Base-by-base conservation (phyloP, 2,797 vertebrate species). In the Eulemur rubriventer region DNA sequence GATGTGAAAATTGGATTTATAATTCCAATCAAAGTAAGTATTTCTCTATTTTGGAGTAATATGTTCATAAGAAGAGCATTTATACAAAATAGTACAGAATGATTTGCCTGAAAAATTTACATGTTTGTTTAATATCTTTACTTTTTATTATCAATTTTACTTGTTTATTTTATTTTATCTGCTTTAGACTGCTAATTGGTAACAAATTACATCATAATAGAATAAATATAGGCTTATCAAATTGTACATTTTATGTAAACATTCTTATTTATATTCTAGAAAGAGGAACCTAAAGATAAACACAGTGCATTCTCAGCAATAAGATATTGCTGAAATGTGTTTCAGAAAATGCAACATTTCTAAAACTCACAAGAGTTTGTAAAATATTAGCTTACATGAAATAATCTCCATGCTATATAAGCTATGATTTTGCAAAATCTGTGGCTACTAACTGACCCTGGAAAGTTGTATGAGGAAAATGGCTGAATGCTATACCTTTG, bases 151-250 rank as follows among this genome's bases (percentile, higher is more conserved):
- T 57, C 48, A 79, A 41, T 22, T 52, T 38, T 82, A 79, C 89
- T 94, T 92, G 48, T 52, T 94, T 88, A 84, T 38, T 80, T 96
- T 69, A 79, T 8, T 24, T 91, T 95, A 76, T 59, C 46, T 92
- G 18, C 69, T 91, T 94, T 94, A 43, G 30, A 89, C 84, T 96
- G 70, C 57, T 86, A 96, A 96, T 69, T 86, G 43, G 24, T 75
- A 96, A 81, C 41, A 95, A 72, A 91, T 89, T 81, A 57, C 16
- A 87, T 73, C 72, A 92, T 89, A 76, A 89, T 30, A 72, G 35
- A 95, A 78, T 65, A 79, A 9, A 3, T 69, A 6, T n/a, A 59
- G 18, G 1, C 7, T 7, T 7, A 70, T 55, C 24, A 81, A 17
- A 50, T 52, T 87, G 0, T 79, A 4, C 10, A 69, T 63, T 85